These are phyloP conservation scores for Tortrix viridana DNA, from an alignment of 2,888 invertebrate genomes.

Conservation along the genomic window DNA sequence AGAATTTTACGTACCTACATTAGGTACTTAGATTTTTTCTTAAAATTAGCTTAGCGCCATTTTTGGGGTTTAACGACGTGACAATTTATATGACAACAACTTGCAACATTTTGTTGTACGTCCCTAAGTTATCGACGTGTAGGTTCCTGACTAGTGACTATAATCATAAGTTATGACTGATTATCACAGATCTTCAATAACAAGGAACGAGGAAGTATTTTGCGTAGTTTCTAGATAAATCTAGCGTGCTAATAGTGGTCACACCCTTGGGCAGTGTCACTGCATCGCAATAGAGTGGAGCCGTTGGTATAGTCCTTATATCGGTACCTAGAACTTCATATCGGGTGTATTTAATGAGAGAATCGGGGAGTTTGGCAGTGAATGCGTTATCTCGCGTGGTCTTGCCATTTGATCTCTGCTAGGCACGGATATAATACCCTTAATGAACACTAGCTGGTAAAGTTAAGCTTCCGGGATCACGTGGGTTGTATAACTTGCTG, in stretches of 20 bases:
- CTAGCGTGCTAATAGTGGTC: slow-evolving; percentile 39
- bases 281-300: slow-evolving; percentile 39
- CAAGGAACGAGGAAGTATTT: slow-evolving; percentile 34
- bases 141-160: not conserved
- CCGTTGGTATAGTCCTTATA: slow-evolving; percentile 1
- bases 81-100: too few relatives aligned
- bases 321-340: too few relatives aligned
- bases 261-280: slow-evolving; percentile 43
- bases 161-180: slow-evolving; percentile 17
- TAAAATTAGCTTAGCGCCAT: too few relatives aligned
- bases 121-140: not conserved
- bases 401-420: slow-evolving; percentile 40
- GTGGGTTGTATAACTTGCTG: slow-evolving; percentile 37
- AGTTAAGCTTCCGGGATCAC: slow-evolving; percentile 24
- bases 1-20: too few relatives aligned
- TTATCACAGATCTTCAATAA: slow-evolving; percentile 34
- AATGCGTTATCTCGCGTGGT: slow-evolving; percentile 42
- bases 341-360: too few relatives aligned
- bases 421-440: slow-evolving; percentile 38
- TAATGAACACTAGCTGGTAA: slow-evolving; percentile 39
- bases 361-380: too few relatives aligned
- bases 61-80: too few relatives aligned
- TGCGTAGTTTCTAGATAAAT: slow-evolving; percentile 21
- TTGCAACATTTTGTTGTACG: slow-evolving; percentile 3
- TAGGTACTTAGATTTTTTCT: too few relatives aligned